Conservation (phyloP, 2,113 vertebrate genomes). For the Nibea albiflora region DNA sequence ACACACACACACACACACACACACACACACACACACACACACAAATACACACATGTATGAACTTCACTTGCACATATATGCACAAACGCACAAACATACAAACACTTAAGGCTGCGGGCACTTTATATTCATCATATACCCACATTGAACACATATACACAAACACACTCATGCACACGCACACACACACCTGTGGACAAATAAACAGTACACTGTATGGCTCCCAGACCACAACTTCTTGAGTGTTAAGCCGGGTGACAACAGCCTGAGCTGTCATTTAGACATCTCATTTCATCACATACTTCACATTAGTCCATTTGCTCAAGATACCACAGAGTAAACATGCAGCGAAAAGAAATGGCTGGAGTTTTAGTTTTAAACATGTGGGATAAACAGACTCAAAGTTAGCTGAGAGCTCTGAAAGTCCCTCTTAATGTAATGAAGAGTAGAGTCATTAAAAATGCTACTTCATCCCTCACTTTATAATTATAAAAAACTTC, state of each 20-base stretch:
- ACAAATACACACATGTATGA: slow-evolving; percentile 10
- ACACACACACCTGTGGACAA: slow-evolving; percentile 67
- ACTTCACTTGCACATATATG: slow-evolving; percentile 32
- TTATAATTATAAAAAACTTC: slow-evolving; percentile 26
- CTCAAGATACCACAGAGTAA: slow-evolving; percentile 70
- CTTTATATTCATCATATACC: slow-evolving; percentile 18
- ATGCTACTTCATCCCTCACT: not conserved
- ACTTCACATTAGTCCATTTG: slow-evolving; percentile 71
- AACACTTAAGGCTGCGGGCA: slow-evolving; percentile 17
- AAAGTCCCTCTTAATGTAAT: slow-evolving; percentile 41
- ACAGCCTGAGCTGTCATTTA: slow-evolving; percentile 70
- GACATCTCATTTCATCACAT: slow-evolving; percentile 77
- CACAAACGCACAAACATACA: slow-evolving; percentile 35
- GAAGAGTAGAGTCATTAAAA: slow-evolving; percentile 21
- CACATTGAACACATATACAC: not conserved
- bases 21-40: not conserved
- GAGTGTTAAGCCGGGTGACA: slow-evolving; percentile 76
- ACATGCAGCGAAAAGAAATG: slow-evolving; percentile 63
- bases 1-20: not conserved
- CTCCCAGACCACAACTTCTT: slow-evolving; percentile 64
- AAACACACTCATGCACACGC: slow-evolving; percentile 32
- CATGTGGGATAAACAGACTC: slow-evolving; percentile 51
- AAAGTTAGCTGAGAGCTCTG: slow-evolving; percentile 15
- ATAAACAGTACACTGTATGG: slow-evolving; percentile 50
- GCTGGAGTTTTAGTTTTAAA: slow-evolving; percentile 60